Percentiles rank a stretch among this genome's conserved stretches.
phyloP scores from a whole-genome alignment of 2,888 invertebrate species.

The Heliconius erato region DNA sequence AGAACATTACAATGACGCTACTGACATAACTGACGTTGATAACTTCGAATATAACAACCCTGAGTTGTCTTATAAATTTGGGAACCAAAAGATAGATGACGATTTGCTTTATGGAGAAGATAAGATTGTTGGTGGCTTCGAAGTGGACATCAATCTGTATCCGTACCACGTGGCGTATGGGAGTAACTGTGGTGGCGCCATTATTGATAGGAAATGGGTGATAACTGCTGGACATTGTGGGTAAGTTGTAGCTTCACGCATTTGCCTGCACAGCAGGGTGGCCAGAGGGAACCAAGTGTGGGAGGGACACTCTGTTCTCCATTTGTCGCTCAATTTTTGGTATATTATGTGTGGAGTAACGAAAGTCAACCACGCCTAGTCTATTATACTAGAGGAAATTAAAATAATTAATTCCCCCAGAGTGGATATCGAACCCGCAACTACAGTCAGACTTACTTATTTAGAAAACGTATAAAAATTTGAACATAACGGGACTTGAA shows the following conservation, averaged over 20 bases:
- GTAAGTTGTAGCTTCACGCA: constrained; percentile 60
- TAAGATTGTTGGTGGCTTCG: constrained; percentile 78
- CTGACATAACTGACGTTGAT: constrained; percentile 68
- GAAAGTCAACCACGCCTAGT: no score
- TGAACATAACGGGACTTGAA: no score
- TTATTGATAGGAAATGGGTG: constrained; percentile 74
- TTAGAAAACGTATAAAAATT: no score
- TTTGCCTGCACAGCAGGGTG: no score
- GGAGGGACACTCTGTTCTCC: no score
- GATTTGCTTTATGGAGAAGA: constrained; percentile 62
- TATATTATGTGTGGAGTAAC: no score
- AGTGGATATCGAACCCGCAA: no score
- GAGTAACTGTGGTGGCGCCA: constrained; percentile 78
- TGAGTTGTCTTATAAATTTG: constrained; percentile 30
- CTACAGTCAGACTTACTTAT: no score
- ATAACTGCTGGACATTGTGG: constrained; percentile 82
- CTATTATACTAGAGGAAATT: no score
- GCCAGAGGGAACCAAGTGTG: no score
- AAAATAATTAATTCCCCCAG: no score
- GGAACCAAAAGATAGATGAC: constrained; percentile 31
- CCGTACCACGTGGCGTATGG: constrained; percentile 81
- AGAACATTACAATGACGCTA: constrained; percentile 69
- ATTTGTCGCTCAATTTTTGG: no score
- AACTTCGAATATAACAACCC: constrained; percentile 65
- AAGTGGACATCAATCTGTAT: constrained; percentile 77